These are phyloP conservation scores for Hormaphis cornu DNA, from an alignment of 1,140 invertebrate species.

Conservation along the genomic window DNA sequence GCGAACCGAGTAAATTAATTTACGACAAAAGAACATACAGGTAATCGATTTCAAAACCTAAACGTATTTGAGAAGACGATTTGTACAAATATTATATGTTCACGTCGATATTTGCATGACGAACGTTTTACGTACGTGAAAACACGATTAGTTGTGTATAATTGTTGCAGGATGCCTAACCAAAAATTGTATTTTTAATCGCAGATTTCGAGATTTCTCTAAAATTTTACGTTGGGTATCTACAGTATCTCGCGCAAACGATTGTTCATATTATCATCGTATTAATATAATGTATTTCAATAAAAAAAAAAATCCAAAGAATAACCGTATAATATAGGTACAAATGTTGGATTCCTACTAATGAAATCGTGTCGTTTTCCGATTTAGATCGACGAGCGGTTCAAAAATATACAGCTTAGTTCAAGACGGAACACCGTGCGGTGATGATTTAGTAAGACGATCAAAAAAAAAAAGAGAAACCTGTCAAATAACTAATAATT, in stretches of 20 bases:
- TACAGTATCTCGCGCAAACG: too few species aligned
- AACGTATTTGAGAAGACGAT: not conserved
- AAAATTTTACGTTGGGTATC: too few species aligned
- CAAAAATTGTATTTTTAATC: too few species aligned
- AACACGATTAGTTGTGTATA: too few species aligned
- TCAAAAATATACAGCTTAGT: slow-evolving; percentile 61
- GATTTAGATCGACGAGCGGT: slow-evolving; percentile 57
- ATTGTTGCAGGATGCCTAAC: too few species aligned
- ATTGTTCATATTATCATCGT: too few species aligned
- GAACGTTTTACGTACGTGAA: not conserved
- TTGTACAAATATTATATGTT: not conserved
- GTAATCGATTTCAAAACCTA: too few species aligned
- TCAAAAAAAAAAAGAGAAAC: not conserved
- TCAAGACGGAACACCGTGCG: slow-evolving; percentile 82
- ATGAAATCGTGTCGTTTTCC: too few species aligned
- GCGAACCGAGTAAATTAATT: not conserved
- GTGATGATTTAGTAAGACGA: slow-evolving; percentile 61
- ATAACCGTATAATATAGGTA: too few species aligned
- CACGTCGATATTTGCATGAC: not conserved
- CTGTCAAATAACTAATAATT: not conserved
- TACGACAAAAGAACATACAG: not conserved
- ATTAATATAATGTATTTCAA: too few species aligned
- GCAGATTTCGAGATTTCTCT: too few species aligned
- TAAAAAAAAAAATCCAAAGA: not conserved
- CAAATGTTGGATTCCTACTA: not conserved